phyloP scores from a whole-genome alignment of 1,140 invertebrate species.

The Drosophila seguyi region DNA sequence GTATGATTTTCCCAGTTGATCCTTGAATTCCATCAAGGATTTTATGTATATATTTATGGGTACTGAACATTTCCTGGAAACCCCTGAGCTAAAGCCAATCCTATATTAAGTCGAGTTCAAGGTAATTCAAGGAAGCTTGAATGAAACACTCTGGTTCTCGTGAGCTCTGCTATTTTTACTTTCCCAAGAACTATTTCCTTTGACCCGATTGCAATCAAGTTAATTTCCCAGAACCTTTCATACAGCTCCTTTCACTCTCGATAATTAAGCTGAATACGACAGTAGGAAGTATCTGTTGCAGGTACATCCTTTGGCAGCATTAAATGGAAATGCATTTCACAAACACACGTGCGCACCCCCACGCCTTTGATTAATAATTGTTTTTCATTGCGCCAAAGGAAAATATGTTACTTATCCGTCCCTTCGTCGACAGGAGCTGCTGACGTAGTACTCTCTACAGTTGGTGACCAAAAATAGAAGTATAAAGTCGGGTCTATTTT shows the following conservation, averaged over 20 bases:
- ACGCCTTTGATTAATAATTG: slow-evolving; percentile 34
- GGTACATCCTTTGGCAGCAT: slow-evolving; percentile 1
- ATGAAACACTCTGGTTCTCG: not conserved
- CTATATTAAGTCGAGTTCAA: not conserved
- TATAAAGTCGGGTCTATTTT: slow-evolving; percentile 51
- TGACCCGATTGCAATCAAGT: not conserved
- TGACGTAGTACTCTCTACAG: slow-evolving; percentile 28
- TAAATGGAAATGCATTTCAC: slow-evolving; percentile 7
- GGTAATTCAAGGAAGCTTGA: not conserved
- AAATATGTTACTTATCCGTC: slow-evolving; percentile 16
- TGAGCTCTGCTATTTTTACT: not conserved
- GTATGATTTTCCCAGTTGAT: not conserved
- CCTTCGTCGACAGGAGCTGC: slow-evolving; percentile 10
- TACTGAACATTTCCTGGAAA: not conserved
- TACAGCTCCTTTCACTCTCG: not conserved
- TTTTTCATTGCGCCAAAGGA: slow-evolving; percentile 26
- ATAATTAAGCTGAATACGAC: slow-evolving; percentile 9
- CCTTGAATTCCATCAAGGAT: not conserved
- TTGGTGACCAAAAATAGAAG: slow-evolving; percentile 51
- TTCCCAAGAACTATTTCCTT: not conserved
- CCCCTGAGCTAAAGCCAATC: not conserved
- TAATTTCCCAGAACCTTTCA: not conserved
- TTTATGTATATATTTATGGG: not conserved
- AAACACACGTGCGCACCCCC: slow-evolving; percentile 9
- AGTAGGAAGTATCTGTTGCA: not conserved